Percentiles rank a stretch among this genome's conserved stretches.
Conservation (phyloP, 2,888 invertebrate genomes). For the Caenorhabditis imperialis region DNA sequence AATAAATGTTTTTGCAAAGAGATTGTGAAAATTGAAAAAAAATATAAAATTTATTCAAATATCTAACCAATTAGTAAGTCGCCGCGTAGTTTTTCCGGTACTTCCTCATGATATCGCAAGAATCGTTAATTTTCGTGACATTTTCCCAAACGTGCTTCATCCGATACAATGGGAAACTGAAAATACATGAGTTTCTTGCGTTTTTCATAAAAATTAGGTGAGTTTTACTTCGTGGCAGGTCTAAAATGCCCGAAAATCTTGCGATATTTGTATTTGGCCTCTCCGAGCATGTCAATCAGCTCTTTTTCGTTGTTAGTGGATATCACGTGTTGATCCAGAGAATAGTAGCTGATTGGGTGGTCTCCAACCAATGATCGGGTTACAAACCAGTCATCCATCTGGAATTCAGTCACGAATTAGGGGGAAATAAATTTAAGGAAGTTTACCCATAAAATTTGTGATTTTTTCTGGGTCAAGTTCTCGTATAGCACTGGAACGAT, state of each 20-base stretch:
- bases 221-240: constrained; percentile 53
- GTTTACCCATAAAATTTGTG: constrained; percentile 62
- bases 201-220: too few relatives aligned
- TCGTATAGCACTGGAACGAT: constrained; percentile 44
- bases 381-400: constrained; percentile 73
- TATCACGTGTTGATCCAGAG: constrained; percentile 44
- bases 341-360: constrained; percentile 44
- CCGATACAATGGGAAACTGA: constrained; percentile 44
- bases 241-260: constrained; percentile 66
- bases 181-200: too few relatives aligned
- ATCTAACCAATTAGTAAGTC: constrained; percentile 4
- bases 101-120: constrained; percentile 22
- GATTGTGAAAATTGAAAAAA: neutral
- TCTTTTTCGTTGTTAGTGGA: constrained; percentile 44
- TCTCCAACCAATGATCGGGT: constrained; percentile 51
- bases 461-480: constrained; percentile 56
- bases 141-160: constrained; percentile 29
- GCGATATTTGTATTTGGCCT: too few relatives aligned
- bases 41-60: neutral
- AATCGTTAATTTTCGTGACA: constrained; percentile 23
- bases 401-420: constrained; percentile 2
- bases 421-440: too few relatives aligned
- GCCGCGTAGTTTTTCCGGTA: constrained; percentile 13
- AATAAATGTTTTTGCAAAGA: neutral
- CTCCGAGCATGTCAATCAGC: too few relatives aligned